phyloP scores from a whole-genome alignment of 2,888 invertebrate species.

The Vesta saturnalis region DNA sequence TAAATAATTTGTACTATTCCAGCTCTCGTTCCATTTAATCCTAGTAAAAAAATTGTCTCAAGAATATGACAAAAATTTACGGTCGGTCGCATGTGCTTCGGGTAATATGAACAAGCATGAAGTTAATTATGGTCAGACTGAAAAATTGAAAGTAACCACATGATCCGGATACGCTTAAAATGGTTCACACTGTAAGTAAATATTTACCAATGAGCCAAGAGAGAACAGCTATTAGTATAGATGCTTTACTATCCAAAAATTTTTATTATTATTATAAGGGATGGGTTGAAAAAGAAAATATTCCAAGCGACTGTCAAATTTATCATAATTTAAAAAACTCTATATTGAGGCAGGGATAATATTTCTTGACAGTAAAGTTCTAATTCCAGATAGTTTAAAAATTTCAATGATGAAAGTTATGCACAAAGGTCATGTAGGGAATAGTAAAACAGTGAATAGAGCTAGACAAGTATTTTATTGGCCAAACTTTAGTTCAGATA shows the following conservation, averaged over 20 bases:
- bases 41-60: constrained; percentile 34
- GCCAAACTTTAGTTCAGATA: not conserved
- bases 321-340: not conserved
- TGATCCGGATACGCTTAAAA: constrained; percentile 40
- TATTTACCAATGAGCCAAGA: too few species aligned
- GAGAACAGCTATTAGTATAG: not conserved
- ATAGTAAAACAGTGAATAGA: not conserved
- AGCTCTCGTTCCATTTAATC: constrained; percentile 33
- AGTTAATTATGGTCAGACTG: constrained; percentile 35
- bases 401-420: not conserved
- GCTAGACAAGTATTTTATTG: constrained; percentile 3
- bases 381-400: not conserved
- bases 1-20: constrained; percentile 34
- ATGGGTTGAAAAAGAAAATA: not conserved
- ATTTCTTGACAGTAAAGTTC: not conserved
- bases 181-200: constrained; percentile 39
- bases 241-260: not conserved
- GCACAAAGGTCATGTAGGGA: constrained; percentile 7
- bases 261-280: not conserved
- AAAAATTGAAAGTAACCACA: constrained; percentile 36
- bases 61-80: constrained; percentile 23
- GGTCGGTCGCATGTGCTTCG: constrained; percentile 30
- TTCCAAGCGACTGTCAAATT: not conserved
- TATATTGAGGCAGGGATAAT: not conserved
- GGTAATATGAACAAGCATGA: constrained; percentile 31